These are phyloP conservation scores for Dasysyrphus tricinctus DNA, from an alignment of 2,888 invertebrate species.

Conservation along the genomic window DNA sequence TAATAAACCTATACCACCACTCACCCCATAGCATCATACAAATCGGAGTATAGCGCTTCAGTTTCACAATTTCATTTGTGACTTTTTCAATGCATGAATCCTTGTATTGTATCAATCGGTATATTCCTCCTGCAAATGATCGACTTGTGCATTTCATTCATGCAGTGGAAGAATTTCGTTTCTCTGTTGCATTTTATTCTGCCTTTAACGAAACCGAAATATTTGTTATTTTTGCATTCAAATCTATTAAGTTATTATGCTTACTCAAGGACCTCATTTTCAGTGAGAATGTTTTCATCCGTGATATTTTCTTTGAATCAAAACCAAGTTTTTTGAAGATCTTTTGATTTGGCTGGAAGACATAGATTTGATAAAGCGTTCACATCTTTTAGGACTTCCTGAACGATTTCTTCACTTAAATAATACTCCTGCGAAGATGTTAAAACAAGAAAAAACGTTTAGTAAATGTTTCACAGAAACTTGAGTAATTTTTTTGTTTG, in stretches of 20 bases:
- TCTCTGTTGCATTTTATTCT: constrained; percentile 77
- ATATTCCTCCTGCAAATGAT: constrained; percentile 78
- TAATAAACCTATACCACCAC: too few relatives aligned
- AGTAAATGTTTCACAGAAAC: too few relatives aligned
- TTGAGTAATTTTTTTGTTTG: too few relatives aligned
- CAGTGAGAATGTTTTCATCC: constrained; percentile 81
- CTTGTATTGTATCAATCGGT: constrained; percentile 78
- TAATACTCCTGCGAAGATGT: too few relatives aligned
- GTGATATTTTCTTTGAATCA: too few relatives aligned
- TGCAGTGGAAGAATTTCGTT: constrained; percentile 76
- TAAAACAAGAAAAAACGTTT: too few relatives aligned
- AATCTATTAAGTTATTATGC: neutral
- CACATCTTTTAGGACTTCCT: too few relatives aligned
- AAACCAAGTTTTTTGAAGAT: too few relatives aligned
- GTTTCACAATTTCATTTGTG: constrained; percentile 77
- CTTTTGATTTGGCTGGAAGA: too few relatives aligned
- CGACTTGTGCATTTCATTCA: constrained; percentile 77
- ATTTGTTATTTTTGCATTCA: neutral
- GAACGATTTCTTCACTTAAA: too few relatives aligned
- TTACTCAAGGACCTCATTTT: constrained; percentile 79
- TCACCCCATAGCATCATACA: too few relatives aligned
- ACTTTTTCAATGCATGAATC: constrained; percentile 77
- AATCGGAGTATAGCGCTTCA: constrained; percentile 76
- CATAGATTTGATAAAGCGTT: too few relatives aligned
- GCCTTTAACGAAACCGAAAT: constrained; percentile 46